These are phyloP conservation scores for Tachypleus tridentatus DNA, from an alignment of 1,140 invertebrate species.

Conservation along the genomic window DNA sequence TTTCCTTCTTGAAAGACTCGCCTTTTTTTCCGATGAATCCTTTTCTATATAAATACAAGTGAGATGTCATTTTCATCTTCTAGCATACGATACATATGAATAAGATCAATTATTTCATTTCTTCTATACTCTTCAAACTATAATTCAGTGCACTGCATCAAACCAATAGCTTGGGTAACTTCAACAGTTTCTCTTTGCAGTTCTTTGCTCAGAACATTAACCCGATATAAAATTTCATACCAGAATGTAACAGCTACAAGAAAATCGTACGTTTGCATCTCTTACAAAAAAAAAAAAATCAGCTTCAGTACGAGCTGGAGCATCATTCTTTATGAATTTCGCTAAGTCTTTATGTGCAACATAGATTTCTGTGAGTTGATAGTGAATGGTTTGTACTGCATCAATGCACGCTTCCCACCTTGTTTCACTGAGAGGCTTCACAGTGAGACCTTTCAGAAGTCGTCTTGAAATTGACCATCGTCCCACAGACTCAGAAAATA, in stretches of 20 bases:
- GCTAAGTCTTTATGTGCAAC: neutral
- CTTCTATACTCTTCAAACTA: too few relatives aligned
- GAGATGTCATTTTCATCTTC: too few relatives aligned
- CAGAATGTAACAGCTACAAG: neutral
- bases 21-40: too few relatives aligned
- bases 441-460: neutral
- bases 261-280: neutral
- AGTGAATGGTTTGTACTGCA: neutral
- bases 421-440: neutral
- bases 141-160: too few relatives aligned
- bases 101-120: too few relatives aligned
- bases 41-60: too few relatives aligned
- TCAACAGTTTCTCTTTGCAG: neutral
- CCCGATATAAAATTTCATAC: neutral
- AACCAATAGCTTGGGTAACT: too few relatives aligned
- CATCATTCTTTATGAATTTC: neutral
- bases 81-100: too few relatives aligned
- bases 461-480: neutral
- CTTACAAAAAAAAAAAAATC: neutral
- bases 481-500: neutral
- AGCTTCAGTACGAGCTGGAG: neutral
- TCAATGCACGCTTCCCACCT: neutral
- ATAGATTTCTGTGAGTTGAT: neutral
- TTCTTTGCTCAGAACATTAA: neutral
- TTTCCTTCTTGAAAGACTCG: too few relatives aligned